phyloP scores from a whole-genome alignment of 2,888 invertebrate species.

The Atrina japonica region DNA sequence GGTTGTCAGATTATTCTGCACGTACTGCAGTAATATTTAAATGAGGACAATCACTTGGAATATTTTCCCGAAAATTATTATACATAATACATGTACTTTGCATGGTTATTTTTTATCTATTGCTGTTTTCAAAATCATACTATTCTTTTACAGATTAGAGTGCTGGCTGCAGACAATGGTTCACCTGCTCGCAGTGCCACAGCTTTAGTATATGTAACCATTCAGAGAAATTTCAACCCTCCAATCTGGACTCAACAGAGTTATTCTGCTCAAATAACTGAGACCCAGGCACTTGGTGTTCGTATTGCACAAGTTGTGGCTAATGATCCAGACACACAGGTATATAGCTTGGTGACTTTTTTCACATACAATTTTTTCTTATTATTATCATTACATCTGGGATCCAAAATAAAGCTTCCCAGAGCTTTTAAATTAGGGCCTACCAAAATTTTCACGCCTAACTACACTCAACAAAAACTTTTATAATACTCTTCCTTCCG shows the following conservation, averaged over 20 bases:
- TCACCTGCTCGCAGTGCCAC: constrained; percentile 64
- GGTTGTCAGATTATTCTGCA: no score
- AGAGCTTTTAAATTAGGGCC: no score
- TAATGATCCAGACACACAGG: constrained; percentile 58
- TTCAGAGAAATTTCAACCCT: constrained; percentile 66
- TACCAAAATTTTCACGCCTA: no score
- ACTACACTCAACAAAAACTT: no score
- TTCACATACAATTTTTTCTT: no score
- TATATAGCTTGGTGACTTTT: constrained; percentile 35
- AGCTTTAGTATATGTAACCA: constrained; percentile 66
- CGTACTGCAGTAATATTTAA: not conserved
- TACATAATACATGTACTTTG: not conserved
- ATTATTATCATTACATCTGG: no score
- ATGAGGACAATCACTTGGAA: not conserved
- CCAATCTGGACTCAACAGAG: constrained; percentile 50
- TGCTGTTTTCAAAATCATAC: no score
- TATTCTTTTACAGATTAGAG: constrained; percentile 64
- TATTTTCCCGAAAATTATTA: not conserved
- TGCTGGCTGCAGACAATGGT: constrained; percentile 74
- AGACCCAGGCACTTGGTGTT: constrained; percentile 55
- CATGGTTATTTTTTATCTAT: no score
- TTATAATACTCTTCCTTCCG: no score
- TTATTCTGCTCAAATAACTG: constrained; percentile 50
- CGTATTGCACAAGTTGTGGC: constrained; percentile 54
- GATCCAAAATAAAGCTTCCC: no score